phyloP scores from a whole-genome alignment of 2,113 vertebrate species.

The Lutjanus erythropterus region DNA sequence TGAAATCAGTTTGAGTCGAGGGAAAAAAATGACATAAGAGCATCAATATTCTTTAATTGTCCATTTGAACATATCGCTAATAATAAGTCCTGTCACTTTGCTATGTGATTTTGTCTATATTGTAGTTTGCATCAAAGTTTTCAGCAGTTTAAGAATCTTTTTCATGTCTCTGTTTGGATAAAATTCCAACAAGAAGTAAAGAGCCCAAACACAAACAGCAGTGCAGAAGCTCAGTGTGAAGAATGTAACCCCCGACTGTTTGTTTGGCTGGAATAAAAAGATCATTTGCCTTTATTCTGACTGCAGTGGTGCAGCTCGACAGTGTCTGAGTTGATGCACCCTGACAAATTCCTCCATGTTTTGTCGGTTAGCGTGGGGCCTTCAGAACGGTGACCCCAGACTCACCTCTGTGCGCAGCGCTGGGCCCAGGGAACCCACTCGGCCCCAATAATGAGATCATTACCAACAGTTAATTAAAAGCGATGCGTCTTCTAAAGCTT shows the following conservation, averaged over 20 bases:
- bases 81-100: too few species aligned
- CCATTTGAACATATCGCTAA: too few species aligned
- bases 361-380: conserved; percentile 68
- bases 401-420: conserved; percentile 74
- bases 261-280: conserved; percentile 39
- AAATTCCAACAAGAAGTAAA: background rate
- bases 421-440: conserved; percentile 63
- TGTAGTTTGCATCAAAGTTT: background rate
- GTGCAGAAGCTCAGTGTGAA: background rate
- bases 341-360: conserved; percentile 68
- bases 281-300: conserved; percentile 22
- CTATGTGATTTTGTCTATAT: background rate
- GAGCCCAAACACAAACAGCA: conserved; percentile 4
- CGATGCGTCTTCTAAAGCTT: conserved; percentile 84
- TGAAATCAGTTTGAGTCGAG: too few species aligned
- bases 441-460: conserved; percentile 86
- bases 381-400: conserved; percentile 78
- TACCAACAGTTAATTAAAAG: conserved; percentile 88
- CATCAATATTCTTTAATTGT: too few species aligned
- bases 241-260: conserved; percentile 20
- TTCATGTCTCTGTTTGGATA: too few species aligned
- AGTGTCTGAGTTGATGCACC: conserved; percentile 54
- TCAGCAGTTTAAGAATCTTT: too few species aligned
- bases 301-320: conserved; percentile 24
- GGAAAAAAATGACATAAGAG: too few species aligned